Base-by-base conservation (phyloP, 2,888 invertebrate species). In the Zhengitettix transpicula region DNA sequence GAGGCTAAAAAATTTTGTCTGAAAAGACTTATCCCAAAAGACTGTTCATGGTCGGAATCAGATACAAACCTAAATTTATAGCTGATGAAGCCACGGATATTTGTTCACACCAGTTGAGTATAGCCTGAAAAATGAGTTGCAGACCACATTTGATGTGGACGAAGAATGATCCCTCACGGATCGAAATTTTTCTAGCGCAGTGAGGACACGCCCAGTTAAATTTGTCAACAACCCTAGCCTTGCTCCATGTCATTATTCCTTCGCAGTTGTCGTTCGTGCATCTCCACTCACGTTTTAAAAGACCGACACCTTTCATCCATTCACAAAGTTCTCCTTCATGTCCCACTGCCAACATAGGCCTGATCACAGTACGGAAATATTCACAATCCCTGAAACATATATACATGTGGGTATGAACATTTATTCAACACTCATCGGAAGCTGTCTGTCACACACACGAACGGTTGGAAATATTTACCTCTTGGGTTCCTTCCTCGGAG, bases 51-150 rank as follows among this genome's bases (percentile, higher is more conserved):
- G 28, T 5, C 3, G 7, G 28, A 28, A 28, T 28, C 3, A 28
- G 28, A 28, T 28, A 28, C 28, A 28, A 28, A 83, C 84, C 78
- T 71, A 83, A 77, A 66, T 78, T 73, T 64, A 74, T 73, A 15
- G 79, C 76, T 52, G 77, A 75, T 40, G 72, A 66, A 58, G 75
- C 74, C 10, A 73, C 68, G 47, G 81, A 79, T n/a, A 77, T 77
- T 68, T 79, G 78, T 66, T 83, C 81, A 70, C 81, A 80, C 85
- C 85, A 85, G 0, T 81, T 82, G 52, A 82, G 69, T 59, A 83
- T 77, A 12, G 81, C 71, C 68, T 82, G 80, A 61, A 84, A 71
- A 53, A 78, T 75, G 67, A 80, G 78, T 62, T 79, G 74, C 56
- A 84, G 72, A 60, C 80, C 80, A 68, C 84, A 84, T 65, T 80